Conservation (phyloP, 2,797 vertebrate species). For the Coranthus polyacanthus region DNA sequence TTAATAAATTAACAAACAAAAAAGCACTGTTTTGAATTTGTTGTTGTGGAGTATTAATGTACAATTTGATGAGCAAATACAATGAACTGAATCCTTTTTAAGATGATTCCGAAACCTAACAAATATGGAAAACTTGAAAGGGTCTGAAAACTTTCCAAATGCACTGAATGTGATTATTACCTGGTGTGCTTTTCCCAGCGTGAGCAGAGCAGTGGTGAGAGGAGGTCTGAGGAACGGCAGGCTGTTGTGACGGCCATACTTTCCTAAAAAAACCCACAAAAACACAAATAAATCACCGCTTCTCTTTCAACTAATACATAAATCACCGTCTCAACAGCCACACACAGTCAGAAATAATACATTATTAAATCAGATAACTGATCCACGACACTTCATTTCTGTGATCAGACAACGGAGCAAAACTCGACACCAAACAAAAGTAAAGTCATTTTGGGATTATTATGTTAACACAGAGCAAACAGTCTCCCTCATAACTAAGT, state of each 20-base stretch:
- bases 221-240: constrained; percentile 87
- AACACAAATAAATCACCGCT: constrained; percentile 6
- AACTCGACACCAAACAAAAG: constrained; percentile 19
- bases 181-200: constrained; percentile 94
- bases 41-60: too few relatives aligned
- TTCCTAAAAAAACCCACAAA: constrained; percentile 73
- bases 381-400: constrained; percentile 31
- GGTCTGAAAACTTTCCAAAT: too few relatives aligned
- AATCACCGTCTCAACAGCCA: constrained; percentile 35
- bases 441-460: constrained; percentile 13
- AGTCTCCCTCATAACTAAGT: constrained; percentile 10
- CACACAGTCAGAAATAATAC: constrained; percentile 2
- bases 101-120: too few relatives aligned
- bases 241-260: constrained; percentile 81
- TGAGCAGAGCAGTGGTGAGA: constrained; percentile 90
- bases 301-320: constrained; percentile 20
- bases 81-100: too few relatives aligned
- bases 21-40: too few relatives aligned
- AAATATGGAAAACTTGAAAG: too few relatives aligned
- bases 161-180: constrained; percentile 68
- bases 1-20: too few relatives aligned
- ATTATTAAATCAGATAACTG: constrained; percentile 15
- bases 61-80: too few relatives aligned
- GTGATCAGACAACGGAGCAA: background rate
- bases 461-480: constrained; percentile 25